Evolutionary conservation across 2,113 vertebrate species (phyloP), one percentile per base, ranked within the genome.

Genomic region (Numenius arquata): DNA sequence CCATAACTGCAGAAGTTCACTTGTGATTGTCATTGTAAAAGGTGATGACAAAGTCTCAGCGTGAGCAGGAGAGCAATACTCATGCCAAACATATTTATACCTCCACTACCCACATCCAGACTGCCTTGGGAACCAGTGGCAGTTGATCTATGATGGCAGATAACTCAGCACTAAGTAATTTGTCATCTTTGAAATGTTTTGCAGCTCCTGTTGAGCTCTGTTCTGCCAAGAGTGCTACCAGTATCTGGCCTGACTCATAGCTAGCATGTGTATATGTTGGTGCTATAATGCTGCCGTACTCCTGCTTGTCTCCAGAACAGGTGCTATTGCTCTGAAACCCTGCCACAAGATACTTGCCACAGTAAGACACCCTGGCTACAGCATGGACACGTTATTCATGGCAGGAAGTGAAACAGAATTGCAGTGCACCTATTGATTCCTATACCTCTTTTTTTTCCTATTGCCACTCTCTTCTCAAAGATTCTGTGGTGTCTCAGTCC

Each of bases 361-460:
- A 47, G 17, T 29, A n/a, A 17, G 4, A 45, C 8, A 32, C 32
- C 5, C 41, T 29, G 26, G 6, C 29, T 47, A 21, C 3, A 4
- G 15, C 36, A 66, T 1, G 8, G 17, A n/a, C 22, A 38, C 0
- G 0, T 15, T 29, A 36, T 13, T 61, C 12, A 10, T 14, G 12
- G 38, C 14, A 40, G 4, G 11, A 78, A 62, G 14, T 12, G 8
- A 34, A 75, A 56, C 15, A 29, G 3, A 30, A 47, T 43, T 9
- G 12, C 30, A 22, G 30, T 6, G 34, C 23, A 36, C 15, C 21
- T 30, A 13, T 12, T 81, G 5, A 29, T 55, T 75, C 26, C 23
- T 40, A 22, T 11, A 36, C 11, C 9, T 48, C 8, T 50, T 17
- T 14, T 14, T 67, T 30, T 20, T 7, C 30, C 17, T 52, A n/a